Percentiles rank a stretch among this genome's conserved stretches.
These are phyloP conservation scores for Netelia inedita DNA, from an alignment of 2,888 invertebrate species.

Conservation along the genomic window DNA sequence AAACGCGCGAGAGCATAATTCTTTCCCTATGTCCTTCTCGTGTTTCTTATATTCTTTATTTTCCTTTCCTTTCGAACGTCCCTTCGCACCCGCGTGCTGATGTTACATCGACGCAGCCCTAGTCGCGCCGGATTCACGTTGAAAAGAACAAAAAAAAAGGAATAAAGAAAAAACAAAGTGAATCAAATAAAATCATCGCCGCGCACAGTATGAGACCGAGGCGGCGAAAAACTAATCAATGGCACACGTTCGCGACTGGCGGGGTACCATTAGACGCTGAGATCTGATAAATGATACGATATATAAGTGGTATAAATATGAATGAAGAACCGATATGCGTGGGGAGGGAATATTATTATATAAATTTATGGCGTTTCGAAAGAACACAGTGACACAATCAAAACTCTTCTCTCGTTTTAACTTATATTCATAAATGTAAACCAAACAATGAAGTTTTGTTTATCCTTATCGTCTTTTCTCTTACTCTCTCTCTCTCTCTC, in stretches of 20 bases:
- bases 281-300: constrained; percentile 78
- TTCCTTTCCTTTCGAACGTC: constrained; percentile 7
- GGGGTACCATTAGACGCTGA: constrained; percentile 41
- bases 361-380: constrained; percentile 74
- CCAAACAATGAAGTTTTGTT: constrained; percentile 32
- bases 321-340: constrained; percentile 76
- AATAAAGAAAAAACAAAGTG: constrained; percentile 1
- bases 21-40: constrained; percentile 25
- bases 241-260: constrained; percentile 20
- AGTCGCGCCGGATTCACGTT: constrained; percentile 23
- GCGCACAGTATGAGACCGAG: constrained; percentile 2
- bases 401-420: constrained; percentile 51
- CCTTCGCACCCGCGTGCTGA: constrained; percentile 37
- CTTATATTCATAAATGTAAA: constrained; percentile 41
- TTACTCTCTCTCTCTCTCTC: constrained; percentile 8
- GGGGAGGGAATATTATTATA: constrained; percentile 55
- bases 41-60: constrained; percentile 6
- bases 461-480: constrained; percentile 27
- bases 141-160: constrained; percentile 16
- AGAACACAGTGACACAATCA: constrained; percentile 79
- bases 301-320: constrained; percentile 63
- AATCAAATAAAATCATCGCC: constrained; percentile 13
- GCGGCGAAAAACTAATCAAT: constrained; percentile 32
- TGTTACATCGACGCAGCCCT: constrained; percentile 23
- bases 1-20: constrained; percentile 49